Base-by-base conservation (phyloP, 2,797 vertebrate genomes). In the Hippopotamyrus pictus region DNA sequence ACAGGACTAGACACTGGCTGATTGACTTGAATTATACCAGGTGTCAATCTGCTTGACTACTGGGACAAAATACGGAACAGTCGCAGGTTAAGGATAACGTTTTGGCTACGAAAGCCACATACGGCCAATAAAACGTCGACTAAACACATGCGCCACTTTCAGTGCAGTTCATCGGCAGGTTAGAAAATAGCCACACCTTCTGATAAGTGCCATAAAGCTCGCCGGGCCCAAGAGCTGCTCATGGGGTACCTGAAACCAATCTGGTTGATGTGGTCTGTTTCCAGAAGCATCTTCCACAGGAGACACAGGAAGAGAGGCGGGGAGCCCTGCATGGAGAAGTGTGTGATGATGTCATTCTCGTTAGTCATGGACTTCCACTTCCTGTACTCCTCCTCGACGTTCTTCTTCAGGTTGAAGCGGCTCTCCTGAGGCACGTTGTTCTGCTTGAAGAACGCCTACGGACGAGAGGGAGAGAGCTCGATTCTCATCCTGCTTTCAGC, bases 321-420 rank as follows among this genome's bases (percentile, higher is more conserved):
- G 5, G 98, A 99, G 69, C 98, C 97, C 90, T 99, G 98, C 90
- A 97, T 95, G 91, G 98, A 98, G 91, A 99, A 99, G 89, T 99
- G 98, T 3, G 98, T 97, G 79, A 99, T 99, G 91, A 99, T 99
- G 91, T 99, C 98, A 9, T 97, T 99, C 95, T 99, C 98, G 2
- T 96, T 98, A 90, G 96, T 97, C 99, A 99, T 99, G 0, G 98
- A 99, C 93, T 99, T 99, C 99, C 99, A 99, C 94, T 99, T 99
- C 41, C 99, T 96, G 92, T 99, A 99, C 87, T 99, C 99, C 89
- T 99, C 99, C 91, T 99, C 99, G 73, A 99, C 99, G 0, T 99
- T 99, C 94, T 99, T 99, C 94, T 99, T 99, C 93, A 99, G 94
- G 95, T 99, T 99, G 93, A 99, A 99, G 54, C 99, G 97, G 69